Conservation (phyloP, 2,888 invertebrate genomes). For the Pseudeuparius sepicola region DNA sequence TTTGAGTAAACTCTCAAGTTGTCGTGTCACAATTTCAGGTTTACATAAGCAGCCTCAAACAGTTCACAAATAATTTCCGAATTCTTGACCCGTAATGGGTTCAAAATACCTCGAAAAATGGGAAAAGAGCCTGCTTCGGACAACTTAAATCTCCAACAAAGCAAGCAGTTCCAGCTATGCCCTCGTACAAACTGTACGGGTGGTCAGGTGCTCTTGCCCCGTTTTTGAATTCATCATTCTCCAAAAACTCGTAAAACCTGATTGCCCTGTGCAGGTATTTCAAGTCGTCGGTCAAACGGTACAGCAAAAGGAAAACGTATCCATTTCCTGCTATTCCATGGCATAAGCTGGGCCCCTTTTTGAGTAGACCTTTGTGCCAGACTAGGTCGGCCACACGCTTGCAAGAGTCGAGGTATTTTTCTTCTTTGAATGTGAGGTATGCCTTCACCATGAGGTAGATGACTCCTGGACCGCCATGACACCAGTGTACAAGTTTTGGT, state of each 20-base stretch:
- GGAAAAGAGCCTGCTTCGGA: conserved; percentile 68
- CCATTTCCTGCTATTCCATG: conserved; percentile 81
- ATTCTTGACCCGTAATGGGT: too few relatives aligned
- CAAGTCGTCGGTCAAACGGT: conserved; percentile 59
- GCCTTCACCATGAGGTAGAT: conserved; percentile 76
- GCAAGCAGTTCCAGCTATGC: conserved; percentile 77
- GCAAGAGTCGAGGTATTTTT: conserved; percentile 60
- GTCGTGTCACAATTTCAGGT: too few relatives aligned
- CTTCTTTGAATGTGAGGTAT: conserved; percentile 61
- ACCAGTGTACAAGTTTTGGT: conserved; percentile 79
- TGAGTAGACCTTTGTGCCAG: conserved; percentile 73
- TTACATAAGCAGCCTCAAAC: too few relatives aligned
- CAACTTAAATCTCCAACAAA: conserved; percentile 66
- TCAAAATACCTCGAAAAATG: conserved; percentile 65
- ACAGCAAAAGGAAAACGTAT: conserved; percentile 65
- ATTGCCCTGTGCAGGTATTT: conserved; percentile 66
- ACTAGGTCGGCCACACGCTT: conserved; percentile 62
- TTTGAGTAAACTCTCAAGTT: too few relatives aligned
- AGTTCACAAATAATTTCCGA: too few relatives aligned
- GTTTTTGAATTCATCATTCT: conserved; percentile 51
- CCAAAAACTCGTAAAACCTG: conserved; percentile 67
- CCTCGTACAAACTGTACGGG: conserved; percentile 79
- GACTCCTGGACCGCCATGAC: conserved; percentile 75
- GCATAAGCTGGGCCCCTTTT: conserved; percentile 83
- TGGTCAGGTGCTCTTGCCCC: conserved; percentile 67